phyloP scores from a whole-genome alignment of 53 echinoderm and acorn worm genomes.

The Temnopleurus reevesii region DNA sequence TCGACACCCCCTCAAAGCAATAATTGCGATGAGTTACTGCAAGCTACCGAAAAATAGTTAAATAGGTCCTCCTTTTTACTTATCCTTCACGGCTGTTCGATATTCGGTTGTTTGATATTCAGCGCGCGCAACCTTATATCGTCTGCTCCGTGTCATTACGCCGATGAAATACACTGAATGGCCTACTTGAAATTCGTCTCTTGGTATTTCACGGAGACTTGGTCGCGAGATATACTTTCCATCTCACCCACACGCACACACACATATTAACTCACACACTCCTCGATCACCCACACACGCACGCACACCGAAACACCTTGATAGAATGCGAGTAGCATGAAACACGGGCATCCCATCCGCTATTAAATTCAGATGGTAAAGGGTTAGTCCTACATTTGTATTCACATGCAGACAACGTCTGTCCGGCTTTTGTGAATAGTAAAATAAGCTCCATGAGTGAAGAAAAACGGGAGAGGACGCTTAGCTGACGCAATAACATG shows the following conservation, averaged over 20 bases:
- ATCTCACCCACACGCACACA: neutral
- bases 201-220: conserved; percentile 42
- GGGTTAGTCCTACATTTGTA: no score
- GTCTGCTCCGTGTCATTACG: neutral
- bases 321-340: conserved; percentile 22
- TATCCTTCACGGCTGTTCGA: neutral
- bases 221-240: conserved; percentile 39
- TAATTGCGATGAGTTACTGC: conserved; percentile 10
- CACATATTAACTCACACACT: neutral
- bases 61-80: conserved; percentile 13
- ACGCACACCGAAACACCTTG: neutral
- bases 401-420: no score
- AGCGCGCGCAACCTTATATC: neutral
- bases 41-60: conserved; percentile 12
- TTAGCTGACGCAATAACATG: no score
- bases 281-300: neutral
- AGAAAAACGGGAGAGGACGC: no score
- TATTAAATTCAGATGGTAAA: conserved; percentile 25
- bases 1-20: neutral
- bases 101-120: conserved; percentile 5
- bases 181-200: conserved; percentile 55
- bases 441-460: no score
- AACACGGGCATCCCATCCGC: neutral
- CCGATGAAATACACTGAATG: conserved; percentile 26
- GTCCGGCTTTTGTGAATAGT: no score